Percentiles rank a stretch among this genome's conserved stretches.
Conservation (phyloP, 2,797 vertebrate species). For the Agapornis canus region DNA sequence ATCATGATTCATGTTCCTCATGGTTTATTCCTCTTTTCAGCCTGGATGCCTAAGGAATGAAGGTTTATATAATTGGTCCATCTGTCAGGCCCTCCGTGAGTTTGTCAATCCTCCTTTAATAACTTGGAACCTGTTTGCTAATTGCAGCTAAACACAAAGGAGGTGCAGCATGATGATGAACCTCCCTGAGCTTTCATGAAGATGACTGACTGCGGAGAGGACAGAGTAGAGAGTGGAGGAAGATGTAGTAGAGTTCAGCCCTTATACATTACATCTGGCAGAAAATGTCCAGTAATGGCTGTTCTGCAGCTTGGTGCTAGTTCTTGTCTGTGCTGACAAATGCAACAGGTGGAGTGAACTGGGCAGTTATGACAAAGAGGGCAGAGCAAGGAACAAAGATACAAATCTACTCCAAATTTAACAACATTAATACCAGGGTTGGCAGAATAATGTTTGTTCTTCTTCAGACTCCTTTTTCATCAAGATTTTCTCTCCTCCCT, state of each 20-base stretch:
- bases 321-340: not conserved
- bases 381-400: not conserved
- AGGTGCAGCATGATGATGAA: not conserved
- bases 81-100: not conserved
- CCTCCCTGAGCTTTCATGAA: not conserved
- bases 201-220: not conserved
- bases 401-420: not conserved
- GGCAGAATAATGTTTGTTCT: not conserved
- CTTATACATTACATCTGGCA: not conserved
- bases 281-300: not conserved
- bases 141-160: not conserved
- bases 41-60: constrained; percentile 4
- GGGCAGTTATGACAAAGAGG: not conserved
- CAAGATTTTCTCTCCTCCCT: not conserved
- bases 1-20: not conserved
- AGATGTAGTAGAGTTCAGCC: not conserved
- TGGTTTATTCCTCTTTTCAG: constrained; percentile 16
- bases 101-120: not conserved
- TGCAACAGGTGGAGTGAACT: not conserved
- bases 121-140: not conserved
- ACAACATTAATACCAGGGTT: not conserved
- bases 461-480: not conserved
- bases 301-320: not conserved
- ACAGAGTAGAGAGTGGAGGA: not conserved
- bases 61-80: constrained; percentile 36